These are phyloP conservation scores for Enteromius treurensis DNA, from an alignment of 2,797 vertebrate genomes.

Conservation along the genomic window DNA sequence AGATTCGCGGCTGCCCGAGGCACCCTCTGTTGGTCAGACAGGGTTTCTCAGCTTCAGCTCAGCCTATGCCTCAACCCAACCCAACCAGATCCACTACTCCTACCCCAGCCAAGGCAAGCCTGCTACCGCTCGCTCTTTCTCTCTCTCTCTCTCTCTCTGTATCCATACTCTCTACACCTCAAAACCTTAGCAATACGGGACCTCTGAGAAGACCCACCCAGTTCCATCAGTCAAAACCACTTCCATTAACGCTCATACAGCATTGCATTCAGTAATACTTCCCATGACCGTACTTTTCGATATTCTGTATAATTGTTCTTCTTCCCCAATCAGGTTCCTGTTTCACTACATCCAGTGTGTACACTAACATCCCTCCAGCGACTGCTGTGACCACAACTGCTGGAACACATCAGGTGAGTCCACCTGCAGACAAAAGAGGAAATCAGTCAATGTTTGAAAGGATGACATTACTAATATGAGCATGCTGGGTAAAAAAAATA, in stretches of 20 bases:
- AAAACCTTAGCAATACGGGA: background rate
- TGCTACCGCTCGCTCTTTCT: constrained; percentile 49
- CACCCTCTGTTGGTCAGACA: constrained; percentile 92
- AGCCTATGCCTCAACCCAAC: constrained; percentile 92
- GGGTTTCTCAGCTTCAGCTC: constrained; percentile 97
- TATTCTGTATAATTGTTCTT: constrained; percentile 1
- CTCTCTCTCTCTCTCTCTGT: background rate
- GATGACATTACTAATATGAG: background rate
- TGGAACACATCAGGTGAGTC: constrained; percentile 70
- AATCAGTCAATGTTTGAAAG: background rate
- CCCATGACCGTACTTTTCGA: background rate
- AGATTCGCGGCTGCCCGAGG: constrained; percentile 94
- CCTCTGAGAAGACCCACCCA: background rate
- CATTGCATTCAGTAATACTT: background rate
- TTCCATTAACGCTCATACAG: constrained; percentile 38
- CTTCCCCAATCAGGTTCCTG: constrained; percentile 75
- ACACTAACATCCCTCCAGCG: constrained; percentile 77
- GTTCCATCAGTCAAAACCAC: constrained; percentile 34
- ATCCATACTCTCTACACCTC: background rate
- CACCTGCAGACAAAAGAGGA: background rate
- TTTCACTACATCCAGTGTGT: constrained; percentile 83
- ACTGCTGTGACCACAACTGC: constrained; percentile 71
- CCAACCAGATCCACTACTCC: constrained; percentile 95
- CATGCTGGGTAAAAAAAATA: background rate
- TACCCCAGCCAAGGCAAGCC: constrained; percentile 97